Evolutionary conservation across 1,140 invertebrate genomes (phyloP).

Genomic region (Calycopis cecrops): DNA sequence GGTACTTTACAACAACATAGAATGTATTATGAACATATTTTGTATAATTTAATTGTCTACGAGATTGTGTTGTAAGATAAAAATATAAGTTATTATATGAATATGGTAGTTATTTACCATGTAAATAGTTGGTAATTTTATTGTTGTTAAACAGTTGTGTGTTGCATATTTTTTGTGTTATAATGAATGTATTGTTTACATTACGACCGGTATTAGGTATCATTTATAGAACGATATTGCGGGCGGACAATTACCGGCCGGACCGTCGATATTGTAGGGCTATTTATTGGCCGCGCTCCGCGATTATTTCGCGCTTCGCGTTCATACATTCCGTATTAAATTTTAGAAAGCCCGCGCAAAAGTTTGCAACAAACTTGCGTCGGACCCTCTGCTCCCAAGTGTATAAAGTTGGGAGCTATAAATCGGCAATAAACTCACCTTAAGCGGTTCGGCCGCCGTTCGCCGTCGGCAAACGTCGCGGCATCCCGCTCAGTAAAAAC

Average conservation of each 20-base stretch:
- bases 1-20: too few relatives aligned
- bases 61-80: too few relatives aligned
- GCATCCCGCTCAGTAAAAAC: constrained; percentile 56
- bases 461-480: constrained; percentile 64
- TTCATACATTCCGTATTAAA: neutral
- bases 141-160: constrained; percentile 1
- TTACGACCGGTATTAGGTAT: neutral
- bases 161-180: neutral
- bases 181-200: constrained; percentile 6
- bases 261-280: constrained; percentile 33
- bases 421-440: constrained; percentile 73
- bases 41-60: too few relatives aligned
- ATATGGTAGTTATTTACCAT: neutral
- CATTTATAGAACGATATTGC: neutral
- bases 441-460: constrained; percentile 62
- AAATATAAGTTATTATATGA: neutral
- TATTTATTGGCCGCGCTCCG: constrained; percentile 33
- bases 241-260: neutral
- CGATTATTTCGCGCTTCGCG: constrained; percentile 21
- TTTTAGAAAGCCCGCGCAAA: constrained; percentile 35
- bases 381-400: constrained; percentile 44
- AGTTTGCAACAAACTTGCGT: constrained; percentile 54
- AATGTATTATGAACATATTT: too few relatives aligned
- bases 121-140: constrained; percentile 5
- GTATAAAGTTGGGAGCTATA: constrained; percentile 50